phyloP scores from a whole-genome alignment of 2,113 vertebrate genomes.

The Hippocampus barbouri region DNA sequence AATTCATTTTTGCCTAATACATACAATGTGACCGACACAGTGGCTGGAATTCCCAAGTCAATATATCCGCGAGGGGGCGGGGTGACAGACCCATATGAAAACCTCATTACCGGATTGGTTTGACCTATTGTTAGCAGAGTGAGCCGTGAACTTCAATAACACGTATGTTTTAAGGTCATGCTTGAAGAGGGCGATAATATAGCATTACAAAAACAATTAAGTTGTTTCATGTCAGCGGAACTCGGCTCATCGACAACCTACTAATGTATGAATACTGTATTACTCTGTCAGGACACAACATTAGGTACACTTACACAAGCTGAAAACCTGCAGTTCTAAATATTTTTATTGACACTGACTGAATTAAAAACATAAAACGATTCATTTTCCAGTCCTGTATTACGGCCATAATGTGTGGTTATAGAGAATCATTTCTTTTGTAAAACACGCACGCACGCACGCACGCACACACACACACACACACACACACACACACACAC shows the following conservation, averaged over 20 bases:
- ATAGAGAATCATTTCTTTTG: no score
- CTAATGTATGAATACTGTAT: background rate
- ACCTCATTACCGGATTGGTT: background rate
- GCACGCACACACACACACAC: background rate
- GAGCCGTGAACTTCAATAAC: background rate
- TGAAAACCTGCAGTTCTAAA: background rate
- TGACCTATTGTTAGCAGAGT: no score
- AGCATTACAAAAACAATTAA: background rate
- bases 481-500: background rate
- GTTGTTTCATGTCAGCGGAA: background rate
- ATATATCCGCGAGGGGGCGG: slow-evolving; percentile 15
- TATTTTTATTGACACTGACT: background rate
- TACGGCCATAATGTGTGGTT: no score
- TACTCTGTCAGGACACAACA: background rate
- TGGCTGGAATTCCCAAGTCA: slow-evolving; percentile 34
- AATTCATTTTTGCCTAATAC: background rate
- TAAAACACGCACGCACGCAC: background rate
- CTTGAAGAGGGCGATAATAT: background rate
- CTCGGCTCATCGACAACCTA: background rate
- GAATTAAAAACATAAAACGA: background rate
- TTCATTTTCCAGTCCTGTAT: no score
- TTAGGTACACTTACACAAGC: background rate
- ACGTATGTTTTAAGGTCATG: no score
- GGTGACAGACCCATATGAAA: slow-evolving; percentile 15
- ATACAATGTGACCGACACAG: background rate